Evolutionary conservation across 2,888 invertebrate species (phyloP).

Genomic region (Dicroscelio sp.): DNA sequence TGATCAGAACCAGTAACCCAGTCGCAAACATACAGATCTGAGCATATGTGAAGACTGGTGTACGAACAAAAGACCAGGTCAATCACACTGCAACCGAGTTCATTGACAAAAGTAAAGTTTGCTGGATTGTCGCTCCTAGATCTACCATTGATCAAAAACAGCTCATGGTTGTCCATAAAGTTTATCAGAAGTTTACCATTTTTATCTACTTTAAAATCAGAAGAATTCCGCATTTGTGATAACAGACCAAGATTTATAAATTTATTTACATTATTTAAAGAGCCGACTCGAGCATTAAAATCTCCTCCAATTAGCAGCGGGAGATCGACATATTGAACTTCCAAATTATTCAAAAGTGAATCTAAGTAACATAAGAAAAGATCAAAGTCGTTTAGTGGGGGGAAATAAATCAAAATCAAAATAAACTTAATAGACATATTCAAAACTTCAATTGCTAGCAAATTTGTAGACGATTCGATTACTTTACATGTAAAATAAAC

Average conservation of each 20-base stretch:
- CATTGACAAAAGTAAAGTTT: neutral
- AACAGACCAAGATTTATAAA: neutral
- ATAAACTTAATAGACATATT: neutral
- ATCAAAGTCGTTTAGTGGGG: conserved; percentile 7
- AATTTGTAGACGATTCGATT: neutral
- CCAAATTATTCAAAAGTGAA: neutral
- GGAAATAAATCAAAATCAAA: neutral
- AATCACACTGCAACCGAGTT: neutral
- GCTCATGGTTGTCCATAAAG: neutral
- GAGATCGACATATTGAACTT: neutral
- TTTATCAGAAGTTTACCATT: neutral
- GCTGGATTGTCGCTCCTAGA: neutral
- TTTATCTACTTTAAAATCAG: neutral
- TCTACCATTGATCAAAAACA: neutral
- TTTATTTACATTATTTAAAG: neutral
- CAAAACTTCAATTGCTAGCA: neutral
- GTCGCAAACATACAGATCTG: too few relatives aligned
- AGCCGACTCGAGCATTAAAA: neutral
- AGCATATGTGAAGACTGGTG: neutral
- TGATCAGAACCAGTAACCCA: too few relatives aligned
- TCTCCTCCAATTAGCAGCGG: neutral
- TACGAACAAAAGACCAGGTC: neutral
- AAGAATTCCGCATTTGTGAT: neutral
- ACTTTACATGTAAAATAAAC: neutral
- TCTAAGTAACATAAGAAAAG: neutral